Evolutionary conservation across 2,888 invertebrate genomes (phyloP), one percentile per base, ranked within the genome.

Genomic region (Tetheella fluctuosa): DNA sequence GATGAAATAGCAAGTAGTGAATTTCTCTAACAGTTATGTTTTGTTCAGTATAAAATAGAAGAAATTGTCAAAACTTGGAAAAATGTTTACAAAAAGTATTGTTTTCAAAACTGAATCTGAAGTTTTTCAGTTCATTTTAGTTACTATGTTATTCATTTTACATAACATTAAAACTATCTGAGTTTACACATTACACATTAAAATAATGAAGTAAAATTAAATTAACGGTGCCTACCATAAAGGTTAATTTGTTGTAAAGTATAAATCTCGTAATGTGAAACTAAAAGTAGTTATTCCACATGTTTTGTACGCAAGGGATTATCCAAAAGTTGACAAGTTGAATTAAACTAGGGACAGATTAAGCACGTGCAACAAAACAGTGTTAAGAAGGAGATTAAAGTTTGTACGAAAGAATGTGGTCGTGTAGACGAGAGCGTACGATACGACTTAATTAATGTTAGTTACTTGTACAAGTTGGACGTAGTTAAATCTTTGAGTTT

Each of bases 381-480:
- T 34, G 13, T 34, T 20, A 60, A 70, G 62, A 65, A 52, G 67
- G 61, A 74, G 73, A 75, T 74, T 73, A 75, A 58, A 30, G 37
- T 55, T 4, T 37, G 17, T 20, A 48, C 48, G n/a, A 48, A 34
- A 55, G 20, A 55, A 55, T 55, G 55, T 34, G 55, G 34, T 55
- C 55, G 34, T 8, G 30, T 25, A 20, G 17, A 53, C 53, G 53
- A 53, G 25, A 25, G 8, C 42, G 42, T 53, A 53, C 25, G 23
- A 53, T 25, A 55, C 34, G 55, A 37, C 34, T 55, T 55, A 34
- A 55, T 55, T 55, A 55, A 37, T 34, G 30, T 55, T 34, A 17
- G 8, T 30, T 17, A 55, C 17, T 34, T 17, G 17, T 28, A 23
- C 15, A 23, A 17, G 12, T 34, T 30, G 17, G 4, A 28, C 2